phyloP scores from a whole-genome alignment of 2,113 vertebrate genomes.

The Apodemus sylvaticus region DNA sequence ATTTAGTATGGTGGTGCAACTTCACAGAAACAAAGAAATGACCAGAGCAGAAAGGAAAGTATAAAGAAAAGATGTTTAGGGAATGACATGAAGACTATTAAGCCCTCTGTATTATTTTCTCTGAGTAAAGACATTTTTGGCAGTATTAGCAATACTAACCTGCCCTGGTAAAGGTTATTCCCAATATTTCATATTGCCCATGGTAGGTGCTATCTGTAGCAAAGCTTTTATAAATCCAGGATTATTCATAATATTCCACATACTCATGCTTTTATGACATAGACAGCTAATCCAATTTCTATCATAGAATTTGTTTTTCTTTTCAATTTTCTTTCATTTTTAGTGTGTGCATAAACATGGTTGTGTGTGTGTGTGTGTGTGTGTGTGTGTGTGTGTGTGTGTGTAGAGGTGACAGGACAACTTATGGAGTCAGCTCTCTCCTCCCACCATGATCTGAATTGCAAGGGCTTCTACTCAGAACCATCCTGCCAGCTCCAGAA shows the following conservation, averaged over 20 bases:
- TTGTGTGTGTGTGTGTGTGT: too few relatives aligned
- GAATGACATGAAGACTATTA: constrained; percentile 22
- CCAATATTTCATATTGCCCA: neutral
- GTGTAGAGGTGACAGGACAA: neutral
- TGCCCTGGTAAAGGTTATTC: neutral
- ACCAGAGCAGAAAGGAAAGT: constrained; percentile 1
- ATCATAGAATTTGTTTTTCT: neutral
- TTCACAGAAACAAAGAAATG: constrained; percentile 52
- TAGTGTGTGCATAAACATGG: neutral
- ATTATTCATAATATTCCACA: neutral
- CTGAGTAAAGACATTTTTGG: neutral
- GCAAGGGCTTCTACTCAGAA: neutral
- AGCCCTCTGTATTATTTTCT: neutral
- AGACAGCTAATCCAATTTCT: neutral
- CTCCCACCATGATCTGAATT: too few relatives aligned
- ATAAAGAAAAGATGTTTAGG: constrained; percentile 2
- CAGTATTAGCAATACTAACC: constrained; percentile 1
- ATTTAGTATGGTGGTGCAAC: neutral
- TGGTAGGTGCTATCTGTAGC: neutral
- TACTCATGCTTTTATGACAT: neutral
- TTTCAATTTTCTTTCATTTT: neutral
- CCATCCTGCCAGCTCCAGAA: neutral
- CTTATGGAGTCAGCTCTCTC: neutral
- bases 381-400: neutral
- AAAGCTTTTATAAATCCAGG: neutral